Evolutionary conservation across 2,888 invertebrate species (phyloP).

Genomic region (Notocelia uddmanniana): DNA sequence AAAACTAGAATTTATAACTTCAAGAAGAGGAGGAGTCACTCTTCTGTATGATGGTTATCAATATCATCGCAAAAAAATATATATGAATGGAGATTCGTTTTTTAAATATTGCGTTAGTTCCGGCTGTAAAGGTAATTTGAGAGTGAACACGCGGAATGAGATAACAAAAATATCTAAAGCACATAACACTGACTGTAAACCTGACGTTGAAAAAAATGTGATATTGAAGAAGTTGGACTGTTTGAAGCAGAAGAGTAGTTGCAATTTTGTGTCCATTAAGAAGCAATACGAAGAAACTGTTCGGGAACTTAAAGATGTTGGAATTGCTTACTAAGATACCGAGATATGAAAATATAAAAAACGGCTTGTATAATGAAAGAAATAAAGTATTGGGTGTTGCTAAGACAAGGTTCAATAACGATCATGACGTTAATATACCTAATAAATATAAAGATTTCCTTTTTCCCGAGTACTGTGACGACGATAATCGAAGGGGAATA

Average conservation of each 20-base stretch:
- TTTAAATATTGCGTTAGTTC: conserved; percentile 16
- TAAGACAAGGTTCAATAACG: conserved; percentile 24
- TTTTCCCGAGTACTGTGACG: conserved; percentile 17
- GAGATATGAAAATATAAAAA: conserved; percentile 9
- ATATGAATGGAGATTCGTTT: not conserved
- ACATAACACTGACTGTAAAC: not conserved
- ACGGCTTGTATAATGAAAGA: not conserved
- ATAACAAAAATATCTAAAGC: not conserved
- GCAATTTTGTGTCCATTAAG: conserved; percentile 19
- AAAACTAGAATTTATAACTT: conserved; percentile 4
- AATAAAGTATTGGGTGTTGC: conserved; percentile 17
- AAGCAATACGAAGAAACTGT: conserved; percentile 27
- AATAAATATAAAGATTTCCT: conserved; percentile 24
- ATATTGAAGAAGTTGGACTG: not conserved
- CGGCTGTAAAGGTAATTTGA: no score
- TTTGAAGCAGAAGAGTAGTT: conserved; percentile 26
- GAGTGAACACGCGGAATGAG: no score
- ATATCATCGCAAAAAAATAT: conserved; percentile 9
- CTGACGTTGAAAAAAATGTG: conserved; percentile 2
- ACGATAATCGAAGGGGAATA: conserved; percentile 15
- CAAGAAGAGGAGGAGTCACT: conserved; percentile 5
- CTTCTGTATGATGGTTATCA: conserved; percentile 2
- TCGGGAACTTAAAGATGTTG: conserved; percentile 16
- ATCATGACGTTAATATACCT: conserved; percentile 19
- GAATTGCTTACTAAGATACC: conserved; percentile 12